Evolutionary conservation across 2,113 vertebrate genomes (phyloP).

Genomic region (Barnardius zonarius): DNA sequence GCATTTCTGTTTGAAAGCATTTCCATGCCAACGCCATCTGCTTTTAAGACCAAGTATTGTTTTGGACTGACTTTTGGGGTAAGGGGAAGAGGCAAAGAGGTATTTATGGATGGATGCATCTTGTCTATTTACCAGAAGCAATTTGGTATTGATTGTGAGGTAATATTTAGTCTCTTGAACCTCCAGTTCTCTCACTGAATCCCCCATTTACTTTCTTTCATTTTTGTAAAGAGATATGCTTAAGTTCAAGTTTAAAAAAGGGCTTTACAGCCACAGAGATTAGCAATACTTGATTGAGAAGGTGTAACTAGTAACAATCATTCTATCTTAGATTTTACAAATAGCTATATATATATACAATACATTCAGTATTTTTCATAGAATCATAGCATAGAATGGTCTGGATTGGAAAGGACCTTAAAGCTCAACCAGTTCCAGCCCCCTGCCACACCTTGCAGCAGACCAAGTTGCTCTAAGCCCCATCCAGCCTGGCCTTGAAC

Average conservation of each 20-base stretch:
- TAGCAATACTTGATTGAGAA: background rate
- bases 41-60: background rate
- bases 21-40: slow-evolving; percentile 39
- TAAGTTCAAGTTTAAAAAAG: background rate
- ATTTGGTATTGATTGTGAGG: background rate
- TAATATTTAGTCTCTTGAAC: background rate
- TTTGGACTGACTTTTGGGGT: background rate
- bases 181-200: background rate
- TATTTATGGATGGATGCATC: background rate
- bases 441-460: background rate
- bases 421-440: background rate
- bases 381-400: background rate
- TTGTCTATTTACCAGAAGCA: background rate
- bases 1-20: slow-evolving; percentile 17
- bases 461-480: background rate
- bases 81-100: background rate
- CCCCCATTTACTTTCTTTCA: background rate
- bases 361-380: background rate
- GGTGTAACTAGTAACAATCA: background rate
- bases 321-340: background rate
- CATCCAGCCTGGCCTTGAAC: background rate
- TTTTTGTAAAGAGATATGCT: background rate
- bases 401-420: background rate
- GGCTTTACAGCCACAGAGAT: background rate
- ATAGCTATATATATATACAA: background rate